Base-by-base conservation (phyloP, 2,888 invertebrate genomes). In the Apamea crenata region DNA sequence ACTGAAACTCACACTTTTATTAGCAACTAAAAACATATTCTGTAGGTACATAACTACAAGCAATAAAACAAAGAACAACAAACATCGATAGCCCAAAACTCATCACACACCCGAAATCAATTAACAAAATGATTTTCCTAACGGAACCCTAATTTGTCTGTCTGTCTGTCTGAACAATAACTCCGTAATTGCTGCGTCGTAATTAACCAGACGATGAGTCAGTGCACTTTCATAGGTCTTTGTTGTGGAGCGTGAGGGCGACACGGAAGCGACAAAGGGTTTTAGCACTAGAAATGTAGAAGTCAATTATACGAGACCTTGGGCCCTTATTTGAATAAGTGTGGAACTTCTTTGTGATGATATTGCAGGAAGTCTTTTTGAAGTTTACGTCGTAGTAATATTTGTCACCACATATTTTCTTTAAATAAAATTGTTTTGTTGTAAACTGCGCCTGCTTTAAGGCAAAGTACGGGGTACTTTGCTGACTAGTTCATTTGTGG, bases 101-200 rank as follows among this genome's bases (percentile, higher is more conserved):
- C 50, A 68, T 65, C 65, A 65, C 36, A 63, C 65, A 75, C 56
- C 71, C 65, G 44, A 65, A 77, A 86, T 77, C 71, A 82, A 81
- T 80, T 82, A 75, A 75, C 69, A 59, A 84, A 76, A 67, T 59
- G 14, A 85, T 68, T 78, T 81, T 83, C 67, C 78, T 56, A 16
- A 87, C 82, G 47, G 88, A 90, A 89, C 90, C 88, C 90, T 83
- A 88, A 87, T 86, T 81, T 83, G 90, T 91, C 85, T 88, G 90
- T 90, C 90, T 82, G 90, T 84, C 82, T 88, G 91, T 89, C 87
- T 84, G 85, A 83, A 90, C 89, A 90, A 89, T 88, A 89, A 87
- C 83, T 88, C 75, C 72, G 74, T 89, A 90, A 90, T 84, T 87
- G 71, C 84, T 74, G 87, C 84, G 85, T 76, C 82, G 85, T 84